Base-by-base conservation (phyloP, 2,888 invertebrate genomes). In the Eubasilissa splendida region DNA sequence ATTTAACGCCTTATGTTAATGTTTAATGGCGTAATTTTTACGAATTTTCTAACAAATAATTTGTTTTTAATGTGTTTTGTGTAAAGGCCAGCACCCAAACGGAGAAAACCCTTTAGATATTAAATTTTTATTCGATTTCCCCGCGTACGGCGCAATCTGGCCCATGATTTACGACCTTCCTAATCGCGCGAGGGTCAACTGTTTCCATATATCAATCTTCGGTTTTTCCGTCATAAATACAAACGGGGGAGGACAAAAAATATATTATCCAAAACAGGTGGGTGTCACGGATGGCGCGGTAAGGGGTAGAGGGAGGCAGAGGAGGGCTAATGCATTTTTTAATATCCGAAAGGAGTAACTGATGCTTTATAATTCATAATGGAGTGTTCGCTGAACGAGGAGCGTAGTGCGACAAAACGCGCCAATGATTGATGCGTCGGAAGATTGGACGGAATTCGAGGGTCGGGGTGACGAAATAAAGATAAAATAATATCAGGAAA, bases 151-250 rank as follows among this genome's bases (percentile, higher is more conserved):
- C 60, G 77, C 80, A 77, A 80, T 77, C 76, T 80, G 80, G 70
- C 22, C 63, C 80, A 52, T 80, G 80, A 80, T 80, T 80, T 77
- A 80, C 63, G 80, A 80, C 63, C 80, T 80, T 59, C 73, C 80
- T 77, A 70, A 77, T 80, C 63, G 77, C 65, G 42, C 9, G 11
- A 52, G 80, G 80, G 77, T 77, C 80, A 77, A 53, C 68, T 52
- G 63, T 60, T 59, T 33, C 31, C 66, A 59, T 80, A 66, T 77
- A 80, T 80, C 80, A 80, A 73, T 80, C 80, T 77, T 77, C 77
- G 77, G 77, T 52, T 58, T 22, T 65, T 65, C 56, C 63, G 56
- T 73, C 80, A 77, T 73, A 80, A 80, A 80, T 80, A 73, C 14
- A 76, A 71, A 53, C 53, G 71, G 71, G 53, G 71, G 68, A 42